These are phyloP conservation scores for Hippocampus kuda DNA, from an alignment of 2,797 vertebrate species.

Conservation along the genomic window DNA sequence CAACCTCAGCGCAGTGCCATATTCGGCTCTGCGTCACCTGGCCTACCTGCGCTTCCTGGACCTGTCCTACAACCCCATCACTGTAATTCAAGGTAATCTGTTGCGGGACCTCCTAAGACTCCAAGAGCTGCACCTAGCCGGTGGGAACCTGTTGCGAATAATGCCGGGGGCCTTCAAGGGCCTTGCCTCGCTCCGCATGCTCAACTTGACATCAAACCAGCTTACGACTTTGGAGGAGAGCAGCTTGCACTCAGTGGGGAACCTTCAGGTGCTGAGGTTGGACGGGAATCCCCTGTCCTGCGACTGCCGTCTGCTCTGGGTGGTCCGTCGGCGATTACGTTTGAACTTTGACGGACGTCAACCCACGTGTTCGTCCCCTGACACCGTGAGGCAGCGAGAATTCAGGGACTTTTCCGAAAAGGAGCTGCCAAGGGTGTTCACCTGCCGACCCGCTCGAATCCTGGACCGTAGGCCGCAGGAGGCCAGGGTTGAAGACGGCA, in stretches of 20 bases:
- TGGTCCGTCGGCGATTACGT: slow-evolving; percentile 65
- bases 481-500: slow-evolving; percentile 71
- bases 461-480: slow-evolving; percentile 64
- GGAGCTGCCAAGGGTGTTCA: slow-evolving; percentile 71
- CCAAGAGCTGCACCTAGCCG: slow-evolving; percentile 77
- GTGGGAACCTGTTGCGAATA: slow-evolving; percentile 69
- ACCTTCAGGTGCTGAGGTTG: slow-evolving; percentile 75
- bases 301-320: slow-evolving; percentile 85
- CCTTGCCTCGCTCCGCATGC: slow-evolving; percentile 69
- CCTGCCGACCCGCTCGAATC: slow-evolving; percentile 71
- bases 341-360: slow-evolving; percentile 75
- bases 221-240: slow-evolving; percentile 77
- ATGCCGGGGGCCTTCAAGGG: slow-evolving; percentile 77
- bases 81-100: slow-evolving; percentile 62
- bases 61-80: slow-evolving; percentile 85
- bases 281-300: slow-evolving; percentile 81
- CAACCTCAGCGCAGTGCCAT: slow-evolving; percentile 75
- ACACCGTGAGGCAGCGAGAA: slow-evolving; percentile 56
- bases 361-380: slow-evolving; percentile 71
- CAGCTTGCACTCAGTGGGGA: slow-evolving; percentile 76
- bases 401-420: slow-evolving; percentile 75
- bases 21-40: slow-evolving; percentile 69
- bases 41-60: slow-evolving; percentile 75
- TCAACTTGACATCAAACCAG: slow-evolving; percentile 81
- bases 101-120: slow-evolving; percentile 71